Base-by-base conservation (phyloP, 2,113 vertebrate genomes). In the Thoracochromis brauschi region DNA sequence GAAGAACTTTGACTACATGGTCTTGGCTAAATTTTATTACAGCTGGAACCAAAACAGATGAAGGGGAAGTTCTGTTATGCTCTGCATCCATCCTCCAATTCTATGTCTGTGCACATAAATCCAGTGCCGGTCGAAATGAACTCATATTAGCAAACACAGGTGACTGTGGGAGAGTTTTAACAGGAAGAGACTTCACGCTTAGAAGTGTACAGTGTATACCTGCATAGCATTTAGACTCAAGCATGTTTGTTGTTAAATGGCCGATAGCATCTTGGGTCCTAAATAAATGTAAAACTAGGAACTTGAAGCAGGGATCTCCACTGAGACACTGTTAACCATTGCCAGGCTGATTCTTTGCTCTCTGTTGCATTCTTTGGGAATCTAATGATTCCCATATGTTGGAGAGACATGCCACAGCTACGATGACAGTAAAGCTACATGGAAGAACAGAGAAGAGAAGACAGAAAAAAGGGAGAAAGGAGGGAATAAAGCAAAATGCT, bases 371-470 rank as follows among this genome's bases (percentile, higher is more conserved):
- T 93, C 84, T 93, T 90, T 78, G 63, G 65, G 71, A 92, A 49
- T 87, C 71, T 94, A 95, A 96, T 95, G 81, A 80, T 92, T 95
- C 89, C 95, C 95, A 96, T 87, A 89, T 95, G 94, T 87, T 24
- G 60, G 81, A 81, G 80, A 83, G 71, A 93, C 51, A 84, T 17
- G 75, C 73, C 63, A 58, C 7, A 63, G 85, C 85, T 87, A 86
- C 83, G 81, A 33, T 87, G 90, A 94, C 85, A 86, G 57, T 45
- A 79, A 21, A 79, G 47, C 81, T 63, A 45, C 82, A 87, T 42
- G 47, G 31, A 75, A 87, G 73, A 89, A 53, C 57, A 68, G 54
- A 83, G 33, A 79, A 17, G 45, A 85, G 7, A 45, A 45, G 58
- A 55, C 13, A 40, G 47, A 1, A 53, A 19, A 75, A 75, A 29